These are phyloP conservation scores for Peromyscus attwateri DNA, from an alignment of 2,797 vertebrate species.

Conservation along the genomic window DNA sequence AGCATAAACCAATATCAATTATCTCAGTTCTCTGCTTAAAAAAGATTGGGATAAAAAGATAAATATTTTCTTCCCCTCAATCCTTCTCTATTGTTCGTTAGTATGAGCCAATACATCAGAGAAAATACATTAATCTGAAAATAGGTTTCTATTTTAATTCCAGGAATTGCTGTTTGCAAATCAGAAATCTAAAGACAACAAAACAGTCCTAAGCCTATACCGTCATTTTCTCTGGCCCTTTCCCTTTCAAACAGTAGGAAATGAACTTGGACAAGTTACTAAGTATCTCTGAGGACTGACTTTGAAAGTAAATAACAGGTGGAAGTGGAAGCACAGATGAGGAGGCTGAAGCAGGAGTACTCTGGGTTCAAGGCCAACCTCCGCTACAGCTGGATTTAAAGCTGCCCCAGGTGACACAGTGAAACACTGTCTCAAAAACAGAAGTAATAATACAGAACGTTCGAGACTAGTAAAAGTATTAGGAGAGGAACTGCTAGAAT, in stretches of 20 bases:
- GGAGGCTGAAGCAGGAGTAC: not conserved
- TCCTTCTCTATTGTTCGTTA: not conserved
- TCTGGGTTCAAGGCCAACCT: not conserved
- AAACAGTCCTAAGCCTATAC: not conserved
- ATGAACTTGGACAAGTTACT: constrained; percentile 56
- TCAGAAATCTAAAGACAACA: constrained; percentile 37
- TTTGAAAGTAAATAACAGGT: constrained; percentile 24
- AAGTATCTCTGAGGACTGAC: constrained; percentile 19
- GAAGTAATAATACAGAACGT: not conserved
- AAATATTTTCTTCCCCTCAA: constrained; percentile 34
- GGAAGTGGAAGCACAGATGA: too few species aligned
- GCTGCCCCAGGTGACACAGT: not conserved
- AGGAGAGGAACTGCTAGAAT: not conserved
- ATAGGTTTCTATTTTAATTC: constrained; percentile 22
- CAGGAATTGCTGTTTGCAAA: constrained; percentile 58
- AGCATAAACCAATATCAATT: not conserved
- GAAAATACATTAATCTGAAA: constrained; percentile 10
- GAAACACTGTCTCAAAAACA: not conserved
- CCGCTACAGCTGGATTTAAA: not conserved
- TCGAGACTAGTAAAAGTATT: not conserved
- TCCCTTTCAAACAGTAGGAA: constrained; percentile 8
- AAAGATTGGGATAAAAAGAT: not conserved
- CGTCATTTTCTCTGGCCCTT: constrained; percentile 19
- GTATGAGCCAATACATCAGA: not conserved
- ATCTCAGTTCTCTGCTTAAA: constrained; percentile 16